A percentile compares a stretch with the other conserved stretches of the same genome.
Evolutionary conservation across 2,797 vertebrate genomes (phyloP).

Genomic region (Syngnathus acus): DNA sequence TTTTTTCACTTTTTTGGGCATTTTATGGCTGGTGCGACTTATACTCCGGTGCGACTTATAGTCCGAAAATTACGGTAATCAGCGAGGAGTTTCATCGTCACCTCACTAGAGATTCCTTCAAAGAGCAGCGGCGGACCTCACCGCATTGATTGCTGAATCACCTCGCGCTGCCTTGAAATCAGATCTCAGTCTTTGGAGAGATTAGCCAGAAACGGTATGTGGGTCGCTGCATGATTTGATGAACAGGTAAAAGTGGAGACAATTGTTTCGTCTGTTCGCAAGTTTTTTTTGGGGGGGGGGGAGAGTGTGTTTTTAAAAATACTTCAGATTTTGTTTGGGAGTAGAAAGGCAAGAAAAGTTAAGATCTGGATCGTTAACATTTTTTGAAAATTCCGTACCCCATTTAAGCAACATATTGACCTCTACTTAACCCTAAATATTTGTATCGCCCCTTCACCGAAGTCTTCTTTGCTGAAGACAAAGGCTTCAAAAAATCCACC

Average conservation of each 20-base stretch:
- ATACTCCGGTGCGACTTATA: too few relatives aligned
- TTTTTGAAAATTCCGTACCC: not conserved
- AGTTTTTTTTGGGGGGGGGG: not conserved
- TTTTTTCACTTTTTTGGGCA: too few relatives aligned
- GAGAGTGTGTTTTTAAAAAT: slow-evolving; percentile 13
- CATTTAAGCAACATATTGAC: not conserved
- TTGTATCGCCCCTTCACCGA: too few relatives aligned
- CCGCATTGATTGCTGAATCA: slow-evolving; percentile 59
- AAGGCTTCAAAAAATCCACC: too few relatives aligned
- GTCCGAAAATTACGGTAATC: too few relatives aligned
- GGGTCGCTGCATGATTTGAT: not conserved
- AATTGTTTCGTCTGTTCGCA: not conserved
- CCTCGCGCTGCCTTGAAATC: slow-evolving; percentile 47
- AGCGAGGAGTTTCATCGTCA: slow-evolving; percentile 64
- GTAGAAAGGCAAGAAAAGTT: slow-evolving; percentile 26
- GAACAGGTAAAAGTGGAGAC: not conserved
- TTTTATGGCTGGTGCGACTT: too few relatives aligned
- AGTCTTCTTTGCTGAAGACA: too few relatives aligned
- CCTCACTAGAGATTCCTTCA: slow-evolving; percentile 49
- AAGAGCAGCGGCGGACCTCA: slow-evolving; percentile 46
- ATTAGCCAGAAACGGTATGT: slow-evolving; percentile 25
- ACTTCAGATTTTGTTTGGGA: slow-evolving; percentile 31
- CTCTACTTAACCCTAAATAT: too few relatives aligned
- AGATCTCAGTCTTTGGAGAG: slow-evolving; percentile 52
- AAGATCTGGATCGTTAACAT: not conserved